phyloP scores from a whole-genome alignment of 1,140 invertebrate species.

The Diorhabda sublineata region DNA sequence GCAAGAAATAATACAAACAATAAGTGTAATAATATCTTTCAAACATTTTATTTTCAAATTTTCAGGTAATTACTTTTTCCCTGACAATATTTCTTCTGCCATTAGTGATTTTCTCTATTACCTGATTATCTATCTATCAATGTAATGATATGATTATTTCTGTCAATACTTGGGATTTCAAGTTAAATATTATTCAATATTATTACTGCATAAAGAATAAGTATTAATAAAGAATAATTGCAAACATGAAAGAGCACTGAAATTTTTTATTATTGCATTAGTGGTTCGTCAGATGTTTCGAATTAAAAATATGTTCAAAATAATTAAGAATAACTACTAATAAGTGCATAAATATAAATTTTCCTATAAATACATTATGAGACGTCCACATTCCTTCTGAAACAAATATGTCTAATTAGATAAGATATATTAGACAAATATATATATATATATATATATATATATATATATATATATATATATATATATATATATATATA shows the following conservation, averaged over 20 bases:
- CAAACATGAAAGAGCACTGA: neutral
- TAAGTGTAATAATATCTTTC: neutral
- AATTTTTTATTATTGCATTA: neutral
- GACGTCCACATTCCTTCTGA: no score
- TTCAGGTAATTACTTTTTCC: no score
- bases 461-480: no score
- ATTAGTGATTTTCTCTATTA: no score
- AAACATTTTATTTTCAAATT: neutral
- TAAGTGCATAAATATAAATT: conserved; percentile 21
- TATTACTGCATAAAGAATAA: neutral
- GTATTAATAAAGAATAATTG: neutral
- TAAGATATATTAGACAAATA: no score
- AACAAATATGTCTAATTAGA: no score
- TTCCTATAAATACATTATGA: conserved; percentile 19
- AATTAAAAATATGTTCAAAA: neutral
- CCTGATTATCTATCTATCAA: no score
- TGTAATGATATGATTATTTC: no score
- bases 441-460: no score
- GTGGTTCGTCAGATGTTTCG: neutral
- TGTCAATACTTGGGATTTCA: neutral
- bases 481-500: no score
- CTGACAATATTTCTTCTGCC: no score
- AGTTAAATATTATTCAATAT: neutral
- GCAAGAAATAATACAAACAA: neutral
- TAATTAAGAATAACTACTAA: conserved; percentile 1